These are phyloP conservation scores for Lycia hirtaria DNA, from an alignment of 2,888 invertebrate species.

Conservation along the genomic window DNA sequence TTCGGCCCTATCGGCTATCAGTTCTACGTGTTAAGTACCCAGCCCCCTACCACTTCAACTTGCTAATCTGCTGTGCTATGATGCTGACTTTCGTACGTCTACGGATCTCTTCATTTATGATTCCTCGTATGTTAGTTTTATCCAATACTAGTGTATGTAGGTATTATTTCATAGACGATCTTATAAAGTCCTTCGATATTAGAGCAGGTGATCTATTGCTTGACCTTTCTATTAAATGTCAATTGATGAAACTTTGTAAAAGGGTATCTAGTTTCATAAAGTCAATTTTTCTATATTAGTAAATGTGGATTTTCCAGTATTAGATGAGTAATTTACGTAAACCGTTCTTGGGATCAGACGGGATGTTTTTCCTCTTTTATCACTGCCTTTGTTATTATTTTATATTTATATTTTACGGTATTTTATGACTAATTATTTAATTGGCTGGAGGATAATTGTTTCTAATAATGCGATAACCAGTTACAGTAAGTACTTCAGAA, in stretches of 20 bases:
- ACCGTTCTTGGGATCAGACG: constrained; percentile 5
- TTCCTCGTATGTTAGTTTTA: too few relatives aligned
- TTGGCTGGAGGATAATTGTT: not conserved
- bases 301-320: constrained; percentile 11
- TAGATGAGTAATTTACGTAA: not conserved
- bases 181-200: too few relatives aligned
- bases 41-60: too few relatives aligned
- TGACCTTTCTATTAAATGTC: constrained; percentile 24
- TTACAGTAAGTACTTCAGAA: not conserved
- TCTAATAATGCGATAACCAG: not conserved
- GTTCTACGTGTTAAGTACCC: too few relatives aligned
- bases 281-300: constrained; percentile 1
- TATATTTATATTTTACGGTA: too few relatives aligned
- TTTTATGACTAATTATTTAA: constrained; percentile 12
- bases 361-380: constrained; percentile 9
- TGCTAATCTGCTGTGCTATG: too few relatives aligned
- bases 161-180: too few relatives aligned
- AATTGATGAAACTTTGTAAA: constrained; percentile 9
- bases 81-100: too few relatives aligned
- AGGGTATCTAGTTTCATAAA: constrained; percentile 17
- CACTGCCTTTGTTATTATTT: not conserved
- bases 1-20: too few relatives aligned
- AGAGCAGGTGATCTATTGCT: constrained; percentile 14
- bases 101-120: too few relatives aligned
- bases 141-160: too few relatives aligned